Evolutionary conservation across 2,797 vertebrate genomes (phyloP).

Genomic region (Aeoliscus strigatus): DNA sequence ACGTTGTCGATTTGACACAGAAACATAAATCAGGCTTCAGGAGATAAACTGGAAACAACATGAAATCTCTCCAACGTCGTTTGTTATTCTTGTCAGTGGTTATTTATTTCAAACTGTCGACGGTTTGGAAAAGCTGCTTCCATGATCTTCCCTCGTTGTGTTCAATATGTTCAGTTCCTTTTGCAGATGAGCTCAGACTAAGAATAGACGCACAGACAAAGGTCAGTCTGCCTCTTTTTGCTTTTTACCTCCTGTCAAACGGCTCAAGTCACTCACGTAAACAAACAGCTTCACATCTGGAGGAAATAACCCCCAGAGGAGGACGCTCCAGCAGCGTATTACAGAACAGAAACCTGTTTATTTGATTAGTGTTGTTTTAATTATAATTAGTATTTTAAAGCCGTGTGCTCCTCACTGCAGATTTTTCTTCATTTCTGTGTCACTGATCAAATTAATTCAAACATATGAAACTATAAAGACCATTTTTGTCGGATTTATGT

Average conservation of each 20-base stretch:
- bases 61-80: no score
- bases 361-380: no score
- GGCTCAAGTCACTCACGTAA: not conserved
- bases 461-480: no score
- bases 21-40: no score
- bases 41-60: no score
- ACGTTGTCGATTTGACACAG: no score
- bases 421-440: no score
- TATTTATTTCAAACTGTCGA: constrained; percentile 24
- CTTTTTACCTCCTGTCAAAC: constrained; percentile 3
- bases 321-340: not conserved
- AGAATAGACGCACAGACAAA: constrained; percentile 1
- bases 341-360: not conserved
- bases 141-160: constrained; percentile 22
- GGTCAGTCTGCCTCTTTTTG: not conserved
- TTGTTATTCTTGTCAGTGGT: constrained; percentile 20
- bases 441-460: no score
- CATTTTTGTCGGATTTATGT: no score
- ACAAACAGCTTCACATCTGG: not conserved
- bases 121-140: constrained; percentile 12
- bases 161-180: constrained; percentile 18
- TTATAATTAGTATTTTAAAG: no score
- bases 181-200: constrained; percentile 1
- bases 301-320: not conserved
- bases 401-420: no score